Evolutionary conservation across 2,888 invertebrate species (phyloP).

Genomic region (Nymphalis polychloros): DNA sequence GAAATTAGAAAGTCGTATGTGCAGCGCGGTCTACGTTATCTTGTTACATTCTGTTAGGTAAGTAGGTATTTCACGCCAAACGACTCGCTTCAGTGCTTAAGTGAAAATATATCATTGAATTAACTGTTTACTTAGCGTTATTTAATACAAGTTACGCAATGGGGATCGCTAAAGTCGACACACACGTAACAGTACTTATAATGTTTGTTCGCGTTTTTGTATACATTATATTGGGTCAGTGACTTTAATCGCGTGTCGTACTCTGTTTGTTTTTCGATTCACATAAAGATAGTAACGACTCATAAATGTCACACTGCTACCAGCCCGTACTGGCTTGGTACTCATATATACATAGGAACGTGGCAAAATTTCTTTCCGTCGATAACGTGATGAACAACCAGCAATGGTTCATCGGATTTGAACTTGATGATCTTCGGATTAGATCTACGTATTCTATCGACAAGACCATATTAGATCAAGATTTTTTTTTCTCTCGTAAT

Average conservation of each 20-base stretch:
- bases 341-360: no score
- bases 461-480: no score
- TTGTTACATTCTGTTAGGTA: slow-evolving; percentile 14
- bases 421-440: no score
- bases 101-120: slow-evolving; percentile 14
- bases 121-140: slow-evolving; percentile 11
- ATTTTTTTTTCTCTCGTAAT: no score
- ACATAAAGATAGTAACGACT: not conserved
- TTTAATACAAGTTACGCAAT: slow-evolving; percentile 4
- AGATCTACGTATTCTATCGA: no score
- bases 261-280: slow-evolving; percentile 2
- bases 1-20: slow-evolving; percentile 13
- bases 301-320: not conserved
- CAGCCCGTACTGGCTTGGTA: no score
- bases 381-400: no score
- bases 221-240: not conserved
- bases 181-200: slow-evolving; percentile 2
- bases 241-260: not conserved
- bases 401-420: no score
- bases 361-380: no score
- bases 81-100: slow-evolving; percentile 8
- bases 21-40: slow-evolving; percentile 10
- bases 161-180: not conserved
- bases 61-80: slow-evolving; percentile 11
- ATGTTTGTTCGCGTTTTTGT: not conserved